Evolutionary conservation across 2,888 invertebrate species (phyloP), one percentile per base, ranked within the genome.

Genomic region (Bombylius discolor): DNA sequence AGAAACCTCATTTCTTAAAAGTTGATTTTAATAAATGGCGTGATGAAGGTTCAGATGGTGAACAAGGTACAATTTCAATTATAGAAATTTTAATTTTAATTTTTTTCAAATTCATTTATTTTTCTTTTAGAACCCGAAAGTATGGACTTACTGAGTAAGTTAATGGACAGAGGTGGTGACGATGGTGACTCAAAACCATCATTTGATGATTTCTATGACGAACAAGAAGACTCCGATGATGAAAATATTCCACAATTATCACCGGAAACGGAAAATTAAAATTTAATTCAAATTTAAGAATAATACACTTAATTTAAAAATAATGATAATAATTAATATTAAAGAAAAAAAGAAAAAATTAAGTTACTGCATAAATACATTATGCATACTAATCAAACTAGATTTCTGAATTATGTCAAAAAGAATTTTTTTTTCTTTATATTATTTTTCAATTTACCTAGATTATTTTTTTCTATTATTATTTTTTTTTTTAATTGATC

Each of bases 1-100:
- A 85, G 73, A 96, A 96, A 77, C 85, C 86, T 65, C 95, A 95
- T 72, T 97, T 95, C 86, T 79, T 98, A 65, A 97, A 96, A 79
- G 87, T 95, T 66, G 97, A 98, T 72, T 99, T 98, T 73, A 90
- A 92, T 71, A 95, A 95, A 77, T 98, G 96, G 97, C 85, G 84
- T 76, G 97, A 97, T 77, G 97, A 98, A 75, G 92, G 92, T 68
- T 96, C 96, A 60, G 91, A 89, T 55, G 91, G 87, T 11, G 88
- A 88, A 64, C 93, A 91, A 63, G 81, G 70, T 69, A 59, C 6
- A 8, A 5, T 44, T 44, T 44, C 5, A 44, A 61, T n/a, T 7
- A 4, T 36, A 7, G 34, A 36, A 11, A 42, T 4, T 7, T 11
- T 42, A 42, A 11, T 4, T 42, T 1, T 42, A 11, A 42, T 11